phyloP scores from a whole-genome alignment of 2,113 vertebrate genomes.

The Cardinalis cardinalis region DNA sequence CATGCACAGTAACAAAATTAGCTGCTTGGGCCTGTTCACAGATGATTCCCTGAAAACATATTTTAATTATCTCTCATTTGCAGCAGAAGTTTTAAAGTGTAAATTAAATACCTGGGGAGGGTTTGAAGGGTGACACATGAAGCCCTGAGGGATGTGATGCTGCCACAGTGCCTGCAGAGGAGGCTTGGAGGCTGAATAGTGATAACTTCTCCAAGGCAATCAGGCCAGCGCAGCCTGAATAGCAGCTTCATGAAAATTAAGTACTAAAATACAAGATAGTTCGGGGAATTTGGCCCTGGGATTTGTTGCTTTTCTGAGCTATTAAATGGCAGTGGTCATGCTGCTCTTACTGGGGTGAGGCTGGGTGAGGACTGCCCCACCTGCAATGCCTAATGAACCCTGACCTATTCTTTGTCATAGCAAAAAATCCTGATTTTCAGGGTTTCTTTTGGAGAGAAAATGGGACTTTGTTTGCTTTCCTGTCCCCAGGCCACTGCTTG shows the following conservation, averaged over 20 bases:
- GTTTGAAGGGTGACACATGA: neutral
- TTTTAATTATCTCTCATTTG: constrained; percentile 36
- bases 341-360: neutral
- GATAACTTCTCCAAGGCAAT: neutral
- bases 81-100: constrained; percentile 5
- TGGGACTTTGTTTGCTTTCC: neutral
- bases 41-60: neutral
- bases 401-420: neutral
- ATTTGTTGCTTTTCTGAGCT: neutral
- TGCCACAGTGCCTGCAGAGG: neutral
- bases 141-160: neutral
- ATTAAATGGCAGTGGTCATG: neutral
- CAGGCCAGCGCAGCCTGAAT: neutral
- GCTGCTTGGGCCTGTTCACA: neutral
- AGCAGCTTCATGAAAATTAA: neutral
- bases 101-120: neutral
- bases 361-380: neutral
- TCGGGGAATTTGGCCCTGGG: neutral
- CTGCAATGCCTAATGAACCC: neutral
- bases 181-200: neutral
- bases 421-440: neutral
- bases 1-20: neutral
- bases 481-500: neutral
- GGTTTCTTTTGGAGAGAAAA: neutral
- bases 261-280: neutral